phyloP scores from a whole-genome alignment of 2,113 vertebrate species.

The Colinus virginianus region DNA sequence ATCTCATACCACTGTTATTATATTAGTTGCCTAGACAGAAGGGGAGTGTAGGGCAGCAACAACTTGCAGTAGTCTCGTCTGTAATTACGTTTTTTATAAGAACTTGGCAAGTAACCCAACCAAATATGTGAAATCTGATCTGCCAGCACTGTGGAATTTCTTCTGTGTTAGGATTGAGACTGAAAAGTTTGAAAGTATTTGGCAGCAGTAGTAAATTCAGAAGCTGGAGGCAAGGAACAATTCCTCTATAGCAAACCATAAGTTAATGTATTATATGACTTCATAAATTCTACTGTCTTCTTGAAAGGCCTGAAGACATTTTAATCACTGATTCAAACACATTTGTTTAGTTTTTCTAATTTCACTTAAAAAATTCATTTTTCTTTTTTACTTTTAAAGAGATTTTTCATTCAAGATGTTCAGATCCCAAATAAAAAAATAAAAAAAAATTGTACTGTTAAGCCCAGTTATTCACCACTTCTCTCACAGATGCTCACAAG shows the following conservation, averaged over 20 bases:
- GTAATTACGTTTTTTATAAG: conserved; percentile 81
- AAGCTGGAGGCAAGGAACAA: conserved; percentile 72
- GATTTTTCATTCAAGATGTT: background rate
- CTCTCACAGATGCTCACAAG: background rate
- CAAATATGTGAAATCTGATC: conserved; percentile 79
- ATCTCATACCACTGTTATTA: conserved; percentile 71
- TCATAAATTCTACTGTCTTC: conserved; percentile 21
- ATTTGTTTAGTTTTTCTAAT: background rate
- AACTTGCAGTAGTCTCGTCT: conserved; percentile 68
- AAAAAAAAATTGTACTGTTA: background rate
- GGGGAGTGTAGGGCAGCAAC: conserved; percentile 64
- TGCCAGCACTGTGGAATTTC: conserved; percentile 70
- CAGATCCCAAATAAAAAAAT: background rate
- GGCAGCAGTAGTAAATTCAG: conserved; percentile 77
- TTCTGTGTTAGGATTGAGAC: conserved; percentile 64
- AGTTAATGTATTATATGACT: conserved; percentile 60
- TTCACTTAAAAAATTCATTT: background rate
- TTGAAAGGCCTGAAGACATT: background rate
- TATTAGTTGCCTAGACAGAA: conserved; percentile 72
- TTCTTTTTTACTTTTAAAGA: background rate
- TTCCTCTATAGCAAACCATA: conserved; percentile 61
- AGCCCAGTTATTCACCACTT: background rate
- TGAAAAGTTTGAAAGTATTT: conserved; percentile 74
- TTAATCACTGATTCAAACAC: background rate
- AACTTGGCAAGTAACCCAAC: conserved; percentile 71